Percentiles rank a stretch among this genome's conserved stretches.
Conservation (phyloP, 2,888 invertebrate genomes). For the Cotesia congregata region DNA sequence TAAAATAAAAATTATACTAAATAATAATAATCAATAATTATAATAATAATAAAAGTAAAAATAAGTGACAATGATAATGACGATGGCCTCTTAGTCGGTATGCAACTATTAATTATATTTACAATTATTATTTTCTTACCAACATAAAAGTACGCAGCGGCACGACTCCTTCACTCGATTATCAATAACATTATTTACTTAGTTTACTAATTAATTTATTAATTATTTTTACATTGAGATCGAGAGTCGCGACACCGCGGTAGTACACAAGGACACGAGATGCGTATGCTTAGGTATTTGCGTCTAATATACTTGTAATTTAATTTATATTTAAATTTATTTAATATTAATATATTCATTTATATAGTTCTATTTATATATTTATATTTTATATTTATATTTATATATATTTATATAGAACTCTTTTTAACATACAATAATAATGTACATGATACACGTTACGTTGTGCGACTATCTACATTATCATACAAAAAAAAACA, state of each 20-base stretch:
- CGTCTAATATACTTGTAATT: slow-evolving; percentile 59
- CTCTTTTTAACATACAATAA: slow-evolving; percentile 62
- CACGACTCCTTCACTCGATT: not conserved
- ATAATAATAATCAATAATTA: not conserved
- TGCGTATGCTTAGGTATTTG: slow-evolving; percentile 38
- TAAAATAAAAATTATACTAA: slow-evolving; percentile 14
- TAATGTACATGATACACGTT: slow-evolving; percentile 65
- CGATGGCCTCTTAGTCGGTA: slow-evolving; percentile 38
- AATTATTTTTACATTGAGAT: not conserved
- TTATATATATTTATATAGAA: slow-evolving; percentile 55
- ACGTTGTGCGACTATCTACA: slow-evolving; percentile 67
- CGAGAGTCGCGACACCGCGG: slow-evolving; percentile 16
- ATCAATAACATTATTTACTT: not conserved
- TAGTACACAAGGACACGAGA: not conserved
- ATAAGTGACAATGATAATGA: slow-evolving; percentile 41
- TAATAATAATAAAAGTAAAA: not conserved
- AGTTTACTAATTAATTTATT: not conserved
- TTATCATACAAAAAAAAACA: slow-evolving; percentile 65
- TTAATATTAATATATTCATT: slow-evolving; percentile 46
- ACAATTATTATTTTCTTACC: slow-evolving; percentile 16
- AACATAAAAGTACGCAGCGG: not conserved
- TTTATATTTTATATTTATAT: slow-evolving; percentile 50
- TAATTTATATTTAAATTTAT: slow-evolving; percentile 46
- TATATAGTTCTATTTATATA: slow-evolving; percentile 38
- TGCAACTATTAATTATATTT: slow-evolving; percentile 2